A percentile compares a stretch with the other conserved stretches of the same genome.
These are phyloP conservation scores for Clytia hemisphaerica DNA, from an alignment of 30 jellyfish, hydroid and myxozoan species.

Conservation along the genomic window DNA sequence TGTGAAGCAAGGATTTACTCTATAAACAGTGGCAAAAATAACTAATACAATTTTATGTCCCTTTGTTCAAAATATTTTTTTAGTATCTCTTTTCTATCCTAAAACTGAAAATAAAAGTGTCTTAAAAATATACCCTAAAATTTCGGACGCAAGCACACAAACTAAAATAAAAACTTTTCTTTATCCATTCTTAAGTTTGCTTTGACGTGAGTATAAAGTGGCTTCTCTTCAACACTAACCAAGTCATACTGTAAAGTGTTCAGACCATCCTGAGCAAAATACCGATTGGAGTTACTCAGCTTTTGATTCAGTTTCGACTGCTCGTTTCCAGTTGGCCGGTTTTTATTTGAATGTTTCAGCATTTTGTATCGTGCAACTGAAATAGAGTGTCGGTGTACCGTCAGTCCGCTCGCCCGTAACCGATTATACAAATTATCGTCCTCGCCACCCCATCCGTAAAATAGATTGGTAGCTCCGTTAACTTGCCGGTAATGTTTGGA, in stretches of 20 bases:
- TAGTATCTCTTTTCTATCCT: too few relatives aligned
- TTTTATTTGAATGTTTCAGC: constrained; percentile 51
- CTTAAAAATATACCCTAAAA: too few relatives aligned
- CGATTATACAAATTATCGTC: constrained; percentile 41
- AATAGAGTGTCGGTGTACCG: constrained; percentile 60
- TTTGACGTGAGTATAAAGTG: constrained; percentile 31
- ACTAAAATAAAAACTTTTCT: too few relatives aligned
- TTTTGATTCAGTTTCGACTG: not conserved
- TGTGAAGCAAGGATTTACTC: too few relatives aligned
- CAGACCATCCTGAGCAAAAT: constrained; percentile 46
- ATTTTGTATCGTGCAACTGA: constrained; percentile 61
- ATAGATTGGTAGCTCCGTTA: constrained; percentile 26
- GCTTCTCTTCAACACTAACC: constrained; percentile 8
- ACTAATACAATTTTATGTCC: too few relatives aligned
- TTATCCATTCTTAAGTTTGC: constrained; percentile 40
- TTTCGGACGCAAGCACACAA: too few relatives aligned
- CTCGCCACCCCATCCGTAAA: constrained; percentile 54
- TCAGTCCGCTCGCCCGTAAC: constrained; percentile 22
- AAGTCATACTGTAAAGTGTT: constrained; percentile 40
- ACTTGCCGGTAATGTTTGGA: constrained; percentile 3
- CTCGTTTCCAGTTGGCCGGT: constrained; percentile 6
- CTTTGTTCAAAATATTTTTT: too few relatives aligned
- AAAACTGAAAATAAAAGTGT: too few relatives aligned
- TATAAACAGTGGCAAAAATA: too few relatives aligned
- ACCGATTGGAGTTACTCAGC: not conserved